Evolutionary conservation across 2,113 vertebrate species (phyloP).

Genomic region (Lagenorhynchus albirostris): DNA sequence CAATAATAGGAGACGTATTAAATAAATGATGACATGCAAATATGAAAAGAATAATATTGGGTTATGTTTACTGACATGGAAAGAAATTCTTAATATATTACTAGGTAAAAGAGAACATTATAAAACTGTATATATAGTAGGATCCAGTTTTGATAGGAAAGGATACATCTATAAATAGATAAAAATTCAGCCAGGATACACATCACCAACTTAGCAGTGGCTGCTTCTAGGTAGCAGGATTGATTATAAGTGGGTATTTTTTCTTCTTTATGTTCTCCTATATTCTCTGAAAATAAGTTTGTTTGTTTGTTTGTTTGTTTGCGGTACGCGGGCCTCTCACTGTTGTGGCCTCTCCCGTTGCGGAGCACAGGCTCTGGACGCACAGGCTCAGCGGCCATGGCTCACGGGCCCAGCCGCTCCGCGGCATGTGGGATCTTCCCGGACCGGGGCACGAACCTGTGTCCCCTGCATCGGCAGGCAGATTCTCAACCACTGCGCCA

Average conservation of each 20-base stretch:
- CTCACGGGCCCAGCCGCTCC: no score
- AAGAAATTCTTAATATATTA: neutral
- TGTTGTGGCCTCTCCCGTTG: no score
- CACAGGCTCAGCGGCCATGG: no score
- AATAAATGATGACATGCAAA: neutral
- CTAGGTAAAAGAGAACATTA: neutral
- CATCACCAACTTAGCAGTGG: neutral
- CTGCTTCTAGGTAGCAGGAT: neutral
- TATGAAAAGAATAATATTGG: neutral
- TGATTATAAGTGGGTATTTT: neutral
- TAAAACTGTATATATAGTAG: neutral
- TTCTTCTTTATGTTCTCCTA: neutral
- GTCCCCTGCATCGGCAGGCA: no score
- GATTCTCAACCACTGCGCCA: no score
- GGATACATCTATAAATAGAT: neutral
- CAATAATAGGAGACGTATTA: neutral
- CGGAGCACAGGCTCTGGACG: no score
- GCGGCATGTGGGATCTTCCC: no score
- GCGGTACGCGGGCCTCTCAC: no score
- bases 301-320: no score
- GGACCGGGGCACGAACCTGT: no score
- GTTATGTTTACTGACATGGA: neutral
- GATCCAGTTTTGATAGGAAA: neutral
- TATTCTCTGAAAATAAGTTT: neutral
- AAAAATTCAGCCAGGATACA: neutral